A percentile compares a stretch with the other conserved stretches of the same genome.
Evolutionary conservation across 2,797 vertebrate species (phyloP).

Genomic region (Cossypha dichroa): DNA sequence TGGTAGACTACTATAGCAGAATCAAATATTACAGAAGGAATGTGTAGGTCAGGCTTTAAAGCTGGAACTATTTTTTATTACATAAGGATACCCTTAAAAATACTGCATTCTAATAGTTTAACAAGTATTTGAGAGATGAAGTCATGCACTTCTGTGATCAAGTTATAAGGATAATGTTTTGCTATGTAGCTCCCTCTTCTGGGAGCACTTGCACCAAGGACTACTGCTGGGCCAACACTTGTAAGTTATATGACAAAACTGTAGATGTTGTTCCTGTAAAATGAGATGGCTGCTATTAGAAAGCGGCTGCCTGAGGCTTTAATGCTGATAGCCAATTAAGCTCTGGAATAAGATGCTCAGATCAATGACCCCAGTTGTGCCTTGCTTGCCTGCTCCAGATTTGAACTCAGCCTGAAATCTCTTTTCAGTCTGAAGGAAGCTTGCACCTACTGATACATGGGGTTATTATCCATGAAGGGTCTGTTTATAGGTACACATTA

Average conservation of each 20-base stretch:
- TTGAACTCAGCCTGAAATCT: neutral
- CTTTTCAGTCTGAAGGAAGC: neutral
- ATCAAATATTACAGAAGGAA: neutral
- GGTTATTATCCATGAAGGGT: neutral
- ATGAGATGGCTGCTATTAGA: neutral
- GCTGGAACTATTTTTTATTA: neutral
- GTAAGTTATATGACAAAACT: neutral
- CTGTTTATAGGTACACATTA: neutral
- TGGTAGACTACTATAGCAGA: neutral
- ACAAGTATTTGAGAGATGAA: neutral
- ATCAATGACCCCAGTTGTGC: neutral
- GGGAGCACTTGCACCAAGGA: neutral
- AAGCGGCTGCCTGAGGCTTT: neutral
- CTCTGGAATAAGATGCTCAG: neutral
- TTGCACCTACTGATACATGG: neutral
- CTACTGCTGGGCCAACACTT: neutral
- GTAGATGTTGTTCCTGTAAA: neutral
- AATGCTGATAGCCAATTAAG: neutral
- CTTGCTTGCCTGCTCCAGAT: neutral
- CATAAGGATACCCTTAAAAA: neutral
- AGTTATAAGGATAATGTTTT: neutral
- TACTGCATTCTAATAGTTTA: neutral
- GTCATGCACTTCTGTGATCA: neutral
- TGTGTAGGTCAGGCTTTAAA: neutral
- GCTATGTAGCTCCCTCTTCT: conserved; percentile 54